Conservation (phyloP, 2,113 vertebrate genomes). For the Castor canadensis region DNA sequence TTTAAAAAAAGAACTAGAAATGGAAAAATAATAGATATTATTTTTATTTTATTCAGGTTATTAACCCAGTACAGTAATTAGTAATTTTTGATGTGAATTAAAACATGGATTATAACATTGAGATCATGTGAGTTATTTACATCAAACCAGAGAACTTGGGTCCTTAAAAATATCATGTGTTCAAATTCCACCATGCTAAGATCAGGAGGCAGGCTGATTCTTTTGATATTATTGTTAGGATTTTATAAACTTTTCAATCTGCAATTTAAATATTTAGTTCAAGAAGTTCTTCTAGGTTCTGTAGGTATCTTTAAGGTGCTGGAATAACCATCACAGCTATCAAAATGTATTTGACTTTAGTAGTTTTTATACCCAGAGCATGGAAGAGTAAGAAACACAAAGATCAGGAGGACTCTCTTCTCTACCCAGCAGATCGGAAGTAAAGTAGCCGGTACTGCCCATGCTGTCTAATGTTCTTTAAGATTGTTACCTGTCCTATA, state of each 20-base stretch:
- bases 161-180: background rate
- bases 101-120: background rate
- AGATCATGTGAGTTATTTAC: background rate
- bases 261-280: conserved; percentile 48
- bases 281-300: background rate
- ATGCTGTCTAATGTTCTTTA: background rate
- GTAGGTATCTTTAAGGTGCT: background rate
- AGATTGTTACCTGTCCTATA: background rate
- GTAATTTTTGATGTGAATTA: background rate
- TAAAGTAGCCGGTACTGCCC: background rate
- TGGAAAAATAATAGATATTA: background rate
- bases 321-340: background rate
- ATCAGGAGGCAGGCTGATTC: background rate
- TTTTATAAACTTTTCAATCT: background rate
- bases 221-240: background rate
- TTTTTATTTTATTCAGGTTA: conserved; percentile 30
- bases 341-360: background rate
- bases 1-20: background rate
- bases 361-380: background rate
- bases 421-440: background rate
- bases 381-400: background rate
- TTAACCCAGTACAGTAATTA: background rate
- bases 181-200: background rate
- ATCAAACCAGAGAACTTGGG: background rate
- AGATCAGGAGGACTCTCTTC: background rate